These are phyloP conservation scores for Cynaeus angustus DNA, from an alignment of 2,888 invertebrate genomes.

Conservation along the genomic window DNA sequence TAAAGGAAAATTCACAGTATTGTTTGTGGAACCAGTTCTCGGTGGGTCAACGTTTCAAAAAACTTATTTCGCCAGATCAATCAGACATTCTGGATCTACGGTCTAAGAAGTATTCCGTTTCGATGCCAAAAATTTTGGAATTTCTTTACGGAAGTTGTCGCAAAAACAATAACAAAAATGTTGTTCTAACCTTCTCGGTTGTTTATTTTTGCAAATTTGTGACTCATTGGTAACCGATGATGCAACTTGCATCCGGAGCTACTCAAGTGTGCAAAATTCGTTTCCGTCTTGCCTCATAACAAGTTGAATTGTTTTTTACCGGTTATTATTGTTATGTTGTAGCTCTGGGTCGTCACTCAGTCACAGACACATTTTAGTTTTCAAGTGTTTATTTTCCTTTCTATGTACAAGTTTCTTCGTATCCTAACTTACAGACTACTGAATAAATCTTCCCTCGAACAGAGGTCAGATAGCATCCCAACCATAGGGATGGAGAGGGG, in stretches of 20 bases:
- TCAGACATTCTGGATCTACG: background rate
- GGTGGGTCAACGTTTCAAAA: constrained; percentile 28
- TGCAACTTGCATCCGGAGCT: constrained; percentile 58
- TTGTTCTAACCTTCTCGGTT: constrained; percentile 34
- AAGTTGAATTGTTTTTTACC: constrained; percentile 27
- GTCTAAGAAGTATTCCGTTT: no score
- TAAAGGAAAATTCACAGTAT: constrained; percentile 38
- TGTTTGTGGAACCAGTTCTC: constrained; percentile 34
- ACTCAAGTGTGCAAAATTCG: constrained; percentile 49
- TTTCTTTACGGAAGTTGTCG: constrained; percentile 4
- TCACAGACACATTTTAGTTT: no score
- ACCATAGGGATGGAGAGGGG: no score
- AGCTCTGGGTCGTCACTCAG: no score
- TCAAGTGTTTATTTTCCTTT: no score
- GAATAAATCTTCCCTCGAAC: no score
- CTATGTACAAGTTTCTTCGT: no score
- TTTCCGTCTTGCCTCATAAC: constrained; percentile 47
- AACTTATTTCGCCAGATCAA: constrained; percentile 16
- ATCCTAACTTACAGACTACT: no score
- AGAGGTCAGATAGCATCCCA: no score
- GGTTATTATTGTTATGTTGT: constrained; percentile 24
- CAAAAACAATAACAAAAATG: constrained; percentile 24
- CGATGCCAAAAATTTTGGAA: background rate
- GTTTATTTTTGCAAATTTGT: constrained; percentile 46
- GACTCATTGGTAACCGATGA: constrained; percentile 52